Evolutionary conservation across 2,888 invertebrate genomes (phyloP).

Genomic region (Synanthedon andrenaeformis): DNA sequence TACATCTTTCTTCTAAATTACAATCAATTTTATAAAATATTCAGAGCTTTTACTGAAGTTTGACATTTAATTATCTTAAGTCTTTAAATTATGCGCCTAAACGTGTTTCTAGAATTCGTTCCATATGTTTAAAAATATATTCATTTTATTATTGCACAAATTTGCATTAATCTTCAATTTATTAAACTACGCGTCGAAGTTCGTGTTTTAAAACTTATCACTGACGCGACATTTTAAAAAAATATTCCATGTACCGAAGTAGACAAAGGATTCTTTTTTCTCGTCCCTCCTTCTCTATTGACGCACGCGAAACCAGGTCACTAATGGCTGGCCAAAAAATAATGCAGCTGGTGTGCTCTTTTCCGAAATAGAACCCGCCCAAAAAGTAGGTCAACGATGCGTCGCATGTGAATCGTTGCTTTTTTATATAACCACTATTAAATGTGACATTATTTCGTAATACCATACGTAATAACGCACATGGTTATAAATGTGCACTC

Average conservation of each 20-base stretch:
- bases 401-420: constrained; percentile 15
- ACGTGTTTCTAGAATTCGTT: neutral
- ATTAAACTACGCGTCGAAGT: neutral
- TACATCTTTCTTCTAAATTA: too few species aligned
- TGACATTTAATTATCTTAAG: neutral
- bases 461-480: neutral
- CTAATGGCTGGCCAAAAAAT: constrained; percentile 45
- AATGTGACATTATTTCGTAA: neutral
- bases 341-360: constrained; percentile 57
- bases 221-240: too few species aligned
- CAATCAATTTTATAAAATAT: neutral
- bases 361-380: constrained; percentile 51
- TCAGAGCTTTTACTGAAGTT: neutral
- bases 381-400: constrained; percentile 57
- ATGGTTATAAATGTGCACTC: neutral
- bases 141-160: neutral
- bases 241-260: neutral
- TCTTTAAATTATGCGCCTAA: neutral
- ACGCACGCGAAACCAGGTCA: constrained; percentile 35
- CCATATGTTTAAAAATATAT: neutral
- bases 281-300: neutral
- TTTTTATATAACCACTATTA: neutral
- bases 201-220: neutral
- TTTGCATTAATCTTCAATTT: neutral
- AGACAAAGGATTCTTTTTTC: neutral